A percentile compares a stretch with the other conserved stretches of the same genome.
Evolutionary conservation across 2,797 vertebrate genomes (phyloP).

Genomic region (Erethizon dorsatum): DNA sequence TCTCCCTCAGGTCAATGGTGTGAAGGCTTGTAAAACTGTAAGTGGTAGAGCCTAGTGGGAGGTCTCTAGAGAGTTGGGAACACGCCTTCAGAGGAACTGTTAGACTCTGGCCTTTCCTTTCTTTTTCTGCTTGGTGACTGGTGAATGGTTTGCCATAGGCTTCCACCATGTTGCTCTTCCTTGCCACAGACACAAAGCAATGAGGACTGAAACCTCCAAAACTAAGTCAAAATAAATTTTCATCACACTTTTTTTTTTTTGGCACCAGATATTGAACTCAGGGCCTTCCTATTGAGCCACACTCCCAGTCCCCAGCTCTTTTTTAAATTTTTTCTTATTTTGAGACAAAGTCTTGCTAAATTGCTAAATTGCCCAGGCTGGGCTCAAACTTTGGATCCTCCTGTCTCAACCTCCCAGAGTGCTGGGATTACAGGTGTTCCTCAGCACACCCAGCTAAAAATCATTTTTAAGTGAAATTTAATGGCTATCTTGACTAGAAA

Average conservation of each 20-base stretch:
- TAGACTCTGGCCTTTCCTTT: not conserved
- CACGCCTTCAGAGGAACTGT: not conserved
- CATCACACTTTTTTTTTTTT: not conserved
- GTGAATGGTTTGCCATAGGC: not conserved
- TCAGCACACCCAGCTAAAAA: not conserved
- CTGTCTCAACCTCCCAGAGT: not conserved
- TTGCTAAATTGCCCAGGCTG: not conserved
- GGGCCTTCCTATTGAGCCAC: not conserved
- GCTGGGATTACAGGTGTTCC: not conserved
- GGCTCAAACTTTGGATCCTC: not conserved
- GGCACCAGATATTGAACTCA: not conserved
- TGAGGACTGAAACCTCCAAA: not conserved
- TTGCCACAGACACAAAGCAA: not conserved
- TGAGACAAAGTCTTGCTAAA: not conserved
- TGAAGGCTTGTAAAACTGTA: not conserved
- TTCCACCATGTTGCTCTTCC: not conserved
- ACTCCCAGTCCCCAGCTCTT: not conserved
- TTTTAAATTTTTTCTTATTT: not conserved
- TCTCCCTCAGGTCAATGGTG: not conserved
- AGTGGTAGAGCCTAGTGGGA: not conserved
- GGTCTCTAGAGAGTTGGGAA: not conserved
- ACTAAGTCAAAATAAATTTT: not conserved
- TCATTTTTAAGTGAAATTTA: not conserved
- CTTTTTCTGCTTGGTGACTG: not conserved
- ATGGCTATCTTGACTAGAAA: slow-evolving; percentile 16